Conservation (phyloP, 2,797 vertebrate species). For the Enteromius argenteus region DNA sequence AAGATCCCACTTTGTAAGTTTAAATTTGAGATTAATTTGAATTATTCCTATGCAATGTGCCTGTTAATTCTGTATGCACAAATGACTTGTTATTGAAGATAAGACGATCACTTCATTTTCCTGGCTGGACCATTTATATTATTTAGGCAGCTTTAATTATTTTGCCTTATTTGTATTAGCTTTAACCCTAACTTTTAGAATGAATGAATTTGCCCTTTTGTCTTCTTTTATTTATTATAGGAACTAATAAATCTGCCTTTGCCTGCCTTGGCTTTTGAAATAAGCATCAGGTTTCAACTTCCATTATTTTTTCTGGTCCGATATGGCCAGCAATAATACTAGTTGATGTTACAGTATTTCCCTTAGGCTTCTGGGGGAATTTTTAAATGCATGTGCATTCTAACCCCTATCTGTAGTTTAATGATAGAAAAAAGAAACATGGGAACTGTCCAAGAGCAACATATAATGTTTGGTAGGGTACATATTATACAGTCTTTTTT, state of each 20-base stretch:
- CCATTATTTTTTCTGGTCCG: conserved; percentile 6
- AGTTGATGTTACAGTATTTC: conserved; percentile 20
- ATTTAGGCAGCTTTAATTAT: conserved; percentile 55
- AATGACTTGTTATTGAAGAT: conserved; percentile 37
- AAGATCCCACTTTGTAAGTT: neutral
- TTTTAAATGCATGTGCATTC: conserved; percentile 16
- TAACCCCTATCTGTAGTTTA: neutral
- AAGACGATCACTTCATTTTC: conserved; percentile 32
- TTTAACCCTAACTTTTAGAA: conserved; percentile 41
- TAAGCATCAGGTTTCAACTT: conserved; percentile 39
- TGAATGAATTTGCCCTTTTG: conserved; percentile 40
- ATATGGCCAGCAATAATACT: conserved; percentile 41
- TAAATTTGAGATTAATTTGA: conserved; percentile 11
- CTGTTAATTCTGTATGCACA: conserved; percentile 51
- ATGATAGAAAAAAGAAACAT: neutral
- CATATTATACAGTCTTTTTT: neutral
- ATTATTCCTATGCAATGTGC: conserved; percentile 54
- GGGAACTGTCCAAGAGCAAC: neutral
- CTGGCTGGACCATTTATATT: conserved; percentile 60
- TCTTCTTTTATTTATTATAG: conserved; percentile 62
- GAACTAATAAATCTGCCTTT: conserved; percentile 56
- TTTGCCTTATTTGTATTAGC: conserved; percentile 55
- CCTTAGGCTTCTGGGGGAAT: neutral
- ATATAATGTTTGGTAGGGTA: neutral
- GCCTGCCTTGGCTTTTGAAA: conserved; percentile 43